These are phyloP conservation scores for Biston stratarius DNA, from an alignment of 2,888 invertebrate species.

Conservation along the genomic window DNA sequence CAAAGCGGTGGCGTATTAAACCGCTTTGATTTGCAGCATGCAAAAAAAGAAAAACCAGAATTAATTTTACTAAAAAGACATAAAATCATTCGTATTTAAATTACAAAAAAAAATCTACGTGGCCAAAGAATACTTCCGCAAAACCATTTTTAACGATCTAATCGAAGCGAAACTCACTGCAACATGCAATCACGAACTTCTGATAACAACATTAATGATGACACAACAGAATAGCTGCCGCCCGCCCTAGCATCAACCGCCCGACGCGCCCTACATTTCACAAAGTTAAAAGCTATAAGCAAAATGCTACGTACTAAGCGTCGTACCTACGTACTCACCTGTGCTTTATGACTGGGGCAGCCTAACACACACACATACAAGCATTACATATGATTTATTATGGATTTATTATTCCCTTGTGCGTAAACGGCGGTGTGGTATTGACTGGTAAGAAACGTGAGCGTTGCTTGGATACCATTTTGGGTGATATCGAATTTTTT, in stretches of 20 bases:
- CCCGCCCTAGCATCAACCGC: constrained; percentile 12
- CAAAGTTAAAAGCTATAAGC: constrained; percentile 38
- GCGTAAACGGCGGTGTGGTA: constrained; percentile 55
- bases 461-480: constrained; percentile 63
- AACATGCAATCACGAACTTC: constrained; percentile 32
- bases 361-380: constrained; percentile 57
- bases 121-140: neutral
- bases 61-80: too few relatives aligned
- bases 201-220: constrained; percentile 35
- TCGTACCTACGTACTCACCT: constrained; percentile 50
- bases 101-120: too few relatives aligned
- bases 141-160: constrained; percentile 8
- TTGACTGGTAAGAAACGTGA: constrained; percentile 47
- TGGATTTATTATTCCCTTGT: constrained; percentile 58
- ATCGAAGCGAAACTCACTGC: constrained; percentile 19
- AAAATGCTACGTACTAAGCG: constrained; percentile 31
- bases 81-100: too few relatives aligned
- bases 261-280: constrained; percentile 25
- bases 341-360: constrained; percentile 55
- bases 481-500: constrained; percentile 52
- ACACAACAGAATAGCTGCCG: constrained; percentile 21
- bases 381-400: constrained; percentile 61
- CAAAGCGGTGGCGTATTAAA: too few relatives aligned
- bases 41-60: too few relatives aligned
- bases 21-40: too few relatives aligned